Base-by-base conservation (phyloP, 2,113 vertebrate species). In the Semicossyphus pulcher region DNA sequence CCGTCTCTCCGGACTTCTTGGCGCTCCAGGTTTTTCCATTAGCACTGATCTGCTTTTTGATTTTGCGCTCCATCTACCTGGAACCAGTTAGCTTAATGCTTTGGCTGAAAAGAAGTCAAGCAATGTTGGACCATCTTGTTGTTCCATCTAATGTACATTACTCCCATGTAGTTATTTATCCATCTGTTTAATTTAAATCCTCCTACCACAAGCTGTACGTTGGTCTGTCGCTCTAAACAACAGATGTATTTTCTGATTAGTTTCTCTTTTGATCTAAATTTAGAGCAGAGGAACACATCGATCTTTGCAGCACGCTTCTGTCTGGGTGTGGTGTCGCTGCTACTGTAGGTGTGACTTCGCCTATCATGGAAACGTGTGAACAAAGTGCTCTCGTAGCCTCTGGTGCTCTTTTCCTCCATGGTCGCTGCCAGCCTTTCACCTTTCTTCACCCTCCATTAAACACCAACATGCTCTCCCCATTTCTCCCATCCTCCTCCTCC, bases 361-460 rank as follows among this genome's bases (percentile, higher is more conserved):
- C 1, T 65, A 83, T 73, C n/a, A 64, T 57, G 16, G 0, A 57
- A 76, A 75, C 45, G 56, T 66, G 68, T 69, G 78, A 86, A 84
- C 80, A 90, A 84, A 90, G 84, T 68, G 67, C 64, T 74, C 58
- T 61, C 26, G 20, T 67, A 77, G 64, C 84, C 76, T 70, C 74
- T 28, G 47, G 86, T 65, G 26, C 51, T 80, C 58, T 62, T 18
- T 78, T 82, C 70, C 60, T 76, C 56, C 70, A 26, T 41, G 37
- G 57, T 75, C 72, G 47, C 51, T 62, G 44, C 49, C 61, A 77
- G 62, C 64, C 68, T 84, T 81, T 85, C 70, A 82, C 63, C 66
- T 47, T 76, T 82, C 80, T 88, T 87, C 80, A 83, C 87, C 84
- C 85, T 88, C 78, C 83, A 90, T 91, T 89, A 86, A 80, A 74